Base-by-base conservation (phyloP, 1,140 invertebrate species). In the Coenobita brevimanus region DNA sequence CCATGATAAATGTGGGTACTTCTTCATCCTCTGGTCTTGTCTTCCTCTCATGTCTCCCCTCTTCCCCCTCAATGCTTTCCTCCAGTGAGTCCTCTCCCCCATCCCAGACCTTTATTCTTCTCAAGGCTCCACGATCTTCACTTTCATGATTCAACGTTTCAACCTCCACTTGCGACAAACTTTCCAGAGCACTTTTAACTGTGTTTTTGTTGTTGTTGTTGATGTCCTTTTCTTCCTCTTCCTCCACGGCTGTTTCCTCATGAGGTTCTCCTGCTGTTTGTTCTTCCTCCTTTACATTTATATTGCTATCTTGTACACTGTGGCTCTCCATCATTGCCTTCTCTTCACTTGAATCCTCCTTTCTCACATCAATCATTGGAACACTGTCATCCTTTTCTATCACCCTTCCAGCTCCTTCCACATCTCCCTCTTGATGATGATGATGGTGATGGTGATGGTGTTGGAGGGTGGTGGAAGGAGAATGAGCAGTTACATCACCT, bases 1-100 rank as follows among this genome's bases (percentile, higher is more conserved):
- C 82, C 69, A 82, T 69, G 10, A 81, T 33, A 33, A 81, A 43
- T 15, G 78, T 38, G 33, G 78, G 78, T 38, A 75, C 1, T 17
- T 46, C 50, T 27, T 69, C 33, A 33, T 69, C 64, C 64, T 69
- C 64, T 13, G 64, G 46, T 50, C 46, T 50, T 6, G 46, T 36
- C 67, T 33, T 71, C 67, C 67, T 71, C 15, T 71, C 27, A 24
- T 33, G 17, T 36, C 67, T 71, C 30, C 4, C 24, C 15, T 81
- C 79, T 57, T 62, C 33, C 50, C 75, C 82, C 69, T 60, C 82
- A 57, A 17, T 27, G 21, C 24, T 30, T 75, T 30, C 57, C 67
- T 83, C 60, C 21, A 24, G 24, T 4, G 8, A 36, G 1, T 64
- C 54, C 17, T 57, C 76, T 27, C 46, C 54, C 41, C 60, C 54